Conservation (phyloP, 2,797 vertebrate species). For the Lepus oiostolus region DNA sequence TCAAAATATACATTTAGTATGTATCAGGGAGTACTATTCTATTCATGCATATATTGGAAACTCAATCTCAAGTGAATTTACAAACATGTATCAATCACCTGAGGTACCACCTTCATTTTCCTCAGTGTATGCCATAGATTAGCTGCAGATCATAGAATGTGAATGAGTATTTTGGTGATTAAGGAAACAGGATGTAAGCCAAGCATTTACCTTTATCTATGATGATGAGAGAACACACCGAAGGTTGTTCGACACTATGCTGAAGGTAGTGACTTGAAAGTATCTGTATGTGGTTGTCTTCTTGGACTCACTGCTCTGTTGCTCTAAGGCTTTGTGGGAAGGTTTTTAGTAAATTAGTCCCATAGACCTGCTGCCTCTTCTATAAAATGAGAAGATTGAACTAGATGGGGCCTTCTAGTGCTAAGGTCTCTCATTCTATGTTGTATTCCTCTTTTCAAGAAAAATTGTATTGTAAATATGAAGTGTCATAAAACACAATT, state of each 20-base stretch:
- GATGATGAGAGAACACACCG: background rate
- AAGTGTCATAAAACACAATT: conserved; percentile 31
- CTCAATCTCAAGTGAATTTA: conserved; percentile 38
- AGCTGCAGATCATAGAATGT: conserved; percentile 34
- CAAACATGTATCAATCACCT: conserved; percentile 37
- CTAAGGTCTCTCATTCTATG: conserved; percentile 17
- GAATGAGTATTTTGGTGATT: conserved; percentile 44
- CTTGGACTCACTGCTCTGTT: background rate
- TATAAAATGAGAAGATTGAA: conserved; percentile 28
- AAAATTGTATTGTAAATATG: conserved; percentile 49
- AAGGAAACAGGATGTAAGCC: conserved; percentile 33
- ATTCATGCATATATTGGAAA: conserved; percentile 44
- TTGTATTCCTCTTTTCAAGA: conserved; percentile 43
- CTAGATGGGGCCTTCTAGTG: conserved; percentile 2
- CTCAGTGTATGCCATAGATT: conserved; percentile 37
- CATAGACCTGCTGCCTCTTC: background rate
- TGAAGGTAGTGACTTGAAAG: background rate
- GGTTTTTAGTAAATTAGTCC: background rate
- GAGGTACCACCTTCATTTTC: conserved; percentile 43
- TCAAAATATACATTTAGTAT: conserved; percentile 50
- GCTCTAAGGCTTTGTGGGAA: conserved; percentile 24
- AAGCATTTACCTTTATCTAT: conserved; percentile 12
- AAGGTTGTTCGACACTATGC: background rate
- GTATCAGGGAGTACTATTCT: conserved; percentile 50
- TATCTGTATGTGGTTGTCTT: conserved; percentile 1